Evolutionary conservation across 1,140 invertebrate species (phyloP).

Genomic region (Philotrypesis tridentata): DNA sequence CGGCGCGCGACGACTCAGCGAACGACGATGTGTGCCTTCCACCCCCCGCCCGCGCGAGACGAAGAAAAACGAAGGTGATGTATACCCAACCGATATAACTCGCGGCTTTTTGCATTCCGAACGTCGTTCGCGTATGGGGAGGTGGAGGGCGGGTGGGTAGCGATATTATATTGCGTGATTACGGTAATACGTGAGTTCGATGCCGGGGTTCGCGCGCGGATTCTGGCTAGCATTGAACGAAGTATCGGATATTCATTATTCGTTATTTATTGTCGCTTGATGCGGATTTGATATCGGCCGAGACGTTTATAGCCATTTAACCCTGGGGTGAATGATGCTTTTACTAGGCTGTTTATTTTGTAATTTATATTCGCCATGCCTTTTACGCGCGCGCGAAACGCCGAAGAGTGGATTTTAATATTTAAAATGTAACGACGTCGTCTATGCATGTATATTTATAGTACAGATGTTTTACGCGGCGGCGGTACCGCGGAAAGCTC

Average conservation of each 20-base stretch:
- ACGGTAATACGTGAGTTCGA: not conserved
- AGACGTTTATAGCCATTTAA: not conserved
- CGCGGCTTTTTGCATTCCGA: not conserved
- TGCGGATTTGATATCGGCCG: not conserved
- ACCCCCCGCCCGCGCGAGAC: not conserved
- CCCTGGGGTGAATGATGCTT: too few species aligned
- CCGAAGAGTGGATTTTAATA: too few species aligned
- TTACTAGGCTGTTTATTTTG: not conserved
- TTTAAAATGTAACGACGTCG: too few species aligned
- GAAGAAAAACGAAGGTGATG: not conserved
- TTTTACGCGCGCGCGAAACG: too few species aligned
- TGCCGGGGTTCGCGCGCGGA: not conserved
- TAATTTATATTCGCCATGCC: not conserved
- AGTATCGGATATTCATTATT: constrained; percentile 2
- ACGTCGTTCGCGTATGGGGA: not conserved
- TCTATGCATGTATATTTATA: too few species aligned
- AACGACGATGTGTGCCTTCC: not conserved
- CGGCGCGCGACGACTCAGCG: not conserved
- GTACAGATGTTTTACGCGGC: too few species aligned
- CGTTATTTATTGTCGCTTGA: not conserved
- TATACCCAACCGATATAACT: not conserved
- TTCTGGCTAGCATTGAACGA: not conserved
- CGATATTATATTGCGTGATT: constrained; percentile 19
- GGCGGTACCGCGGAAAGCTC: too few species aligned
- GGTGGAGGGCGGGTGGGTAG: not conserved